Base-by-base conservation (phyloP, 2,113 vertebrate species). In the Lepidothrix coronata region DNA sequence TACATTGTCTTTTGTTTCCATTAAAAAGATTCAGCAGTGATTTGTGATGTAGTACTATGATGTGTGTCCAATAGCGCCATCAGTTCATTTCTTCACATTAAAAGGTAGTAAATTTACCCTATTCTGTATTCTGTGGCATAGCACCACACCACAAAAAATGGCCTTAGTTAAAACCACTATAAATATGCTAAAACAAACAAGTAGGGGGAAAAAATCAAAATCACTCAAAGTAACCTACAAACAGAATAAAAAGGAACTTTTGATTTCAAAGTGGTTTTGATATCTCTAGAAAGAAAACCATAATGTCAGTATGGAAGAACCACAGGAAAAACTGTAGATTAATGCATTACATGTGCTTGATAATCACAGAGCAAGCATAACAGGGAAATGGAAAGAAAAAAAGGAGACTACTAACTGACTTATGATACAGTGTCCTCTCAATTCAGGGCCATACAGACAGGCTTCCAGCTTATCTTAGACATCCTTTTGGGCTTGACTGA, bases 191-290 rank as follows among this genome's bases (percentile, higher is more conserved):
- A 91, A 95, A 49, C 12, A 78, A 95, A 63, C 24, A 89, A 82
- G 31, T 12, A 85, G 85, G 39, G 66, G 39, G 66, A 49, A 14
- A 39, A 83, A 93, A 65, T 37, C 37, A 88, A 88, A 94, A 33
- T 37, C 39, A 62, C 19, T 10, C 30, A 24, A 70, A 80, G n/a
- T 23, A 76, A 76, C 20, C 37, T 51, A 82, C 75, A 89, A 85
- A 93, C 44, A 82, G 62, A 89, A 74, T 25, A 5, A 72, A 73
- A 81, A 79, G 65, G 17, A 9, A 51, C 87, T 89, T 95, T 88
- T 94, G 76, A 95, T 95, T 96, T 95, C 41, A 79, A 79, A 73
- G 87, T 66, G 84, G 81, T 88, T 96, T 94, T 76, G 28, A 8
- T 85, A 88, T 83, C 74, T 85, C 73, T 75, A 65, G 74, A 85